phyloP scores from a whole-genome alignment of 92 coral and sea anemone genomes.

The Epizoanthus ramosus region DNA sequence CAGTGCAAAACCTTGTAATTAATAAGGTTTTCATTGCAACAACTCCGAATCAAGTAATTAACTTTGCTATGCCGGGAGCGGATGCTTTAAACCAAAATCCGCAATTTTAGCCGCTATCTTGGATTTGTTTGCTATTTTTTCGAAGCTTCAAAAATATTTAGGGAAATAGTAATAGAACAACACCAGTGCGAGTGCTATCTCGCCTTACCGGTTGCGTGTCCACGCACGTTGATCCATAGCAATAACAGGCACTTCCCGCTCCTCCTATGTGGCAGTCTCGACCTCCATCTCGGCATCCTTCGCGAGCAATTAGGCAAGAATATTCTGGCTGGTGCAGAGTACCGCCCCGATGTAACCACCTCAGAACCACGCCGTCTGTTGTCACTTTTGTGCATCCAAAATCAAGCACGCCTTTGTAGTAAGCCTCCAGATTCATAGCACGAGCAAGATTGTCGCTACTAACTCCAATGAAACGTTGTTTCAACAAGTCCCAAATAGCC shows the following conservation, averaged over 20 bases:
- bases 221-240: conserved; percentile 3
- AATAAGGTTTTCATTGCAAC: too few relatives aligned
- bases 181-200: neutral
- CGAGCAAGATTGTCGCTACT: conserved; percentile 8
- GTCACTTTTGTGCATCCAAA: conserved; percentile 33
- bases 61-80: too few relatives aligned
- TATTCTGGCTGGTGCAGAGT: conserved; percentile 25
- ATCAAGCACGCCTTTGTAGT: conserved; percentile 49
- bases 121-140: too few relatives aligned
- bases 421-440: conserved; percentile 48
- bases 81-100: too few relatives aligned
- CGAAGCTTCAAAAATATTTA: too few relatives aligned
- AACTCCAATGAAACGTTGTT: neutral
- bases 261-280: conserved; percentile 34
- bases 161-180: too few relatives aligned
- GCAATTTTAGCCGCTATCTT: too few relatives aligned
- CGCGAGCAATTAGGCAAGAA: conserved; percentile 21
- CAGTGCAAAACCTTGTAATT: too few relatives aligned
- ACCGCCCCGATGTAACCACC: conserved; percentile 30
- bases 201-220: neutral
- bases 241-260: neutral
- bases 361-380: conserved; percentile 3
- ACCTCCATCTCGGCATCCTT: conserved; percentile 31
- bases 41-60: too few relatives aligned
- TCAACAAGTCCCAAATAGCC: conserved; percentile 49